Conservation (phyloP, 1,140 invertebrate species). For the Heliconius melpomene region DNA sequence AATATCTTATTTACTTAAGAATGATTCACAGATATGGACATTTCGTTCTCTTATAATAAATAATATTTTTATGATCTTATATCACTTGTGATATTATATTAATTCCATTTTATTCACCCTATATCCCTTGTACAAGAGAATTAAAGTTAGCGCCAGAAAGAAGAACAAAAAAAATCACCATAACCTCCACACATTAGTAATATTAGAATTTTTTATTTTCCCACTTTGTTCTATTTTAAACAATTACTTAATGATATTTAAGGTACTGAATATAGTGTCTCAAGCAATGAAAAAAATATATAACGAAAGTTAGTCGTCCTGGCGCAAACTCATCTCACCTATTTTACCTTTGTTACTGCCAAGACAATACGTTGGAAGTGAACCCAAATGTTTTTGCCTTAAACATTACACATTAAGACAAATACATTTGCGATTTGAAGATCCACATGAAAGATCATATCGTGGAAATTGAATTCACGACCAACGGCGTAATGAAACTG, state of each 20-base stretch:
- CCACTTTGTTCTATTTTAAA: neutral
- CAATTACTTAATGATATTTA: too few relatives aligned
- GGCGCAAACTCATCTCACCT: neutral
- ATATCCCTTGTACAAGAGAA: slow-evolving; percentile 14
- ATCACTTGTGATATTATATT: neutral
- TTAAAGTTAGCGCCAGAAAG: neutral
- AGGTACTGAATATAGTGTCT: too few relatives aligned
- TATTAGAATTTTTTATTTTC: neutral
- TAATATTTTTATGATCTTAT: slow-evolving; percentile 22
- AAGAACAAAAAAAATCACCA: neutral
- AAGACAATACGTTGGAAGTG: neutral
- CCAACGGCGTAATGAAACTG: neutral
- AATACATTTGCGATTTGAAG: neutral
- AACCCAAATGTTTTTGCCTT: neutral
- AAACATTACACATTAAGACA: neutral
- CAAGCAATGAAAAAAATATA: neutral
- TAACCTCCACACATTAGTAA: too few relatives aligned
- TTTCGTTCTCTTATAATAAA: slow-evolving; percentile 25
- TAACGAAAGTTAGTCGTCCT: neutral
- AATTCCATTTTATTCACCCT: neutral
- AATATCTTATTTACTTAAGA: slow-evolving; percentile 30
- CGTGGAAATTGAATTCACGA: neutral
- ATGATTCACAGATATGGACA: slow-evolving; percentile 38
- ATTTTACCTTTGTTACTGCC: neutral
- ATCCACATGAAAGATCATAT: neutral